Base-by-base conservation (phyloP, 2,888 invertebrate genomes). In the Heliconius sara region DNA sequence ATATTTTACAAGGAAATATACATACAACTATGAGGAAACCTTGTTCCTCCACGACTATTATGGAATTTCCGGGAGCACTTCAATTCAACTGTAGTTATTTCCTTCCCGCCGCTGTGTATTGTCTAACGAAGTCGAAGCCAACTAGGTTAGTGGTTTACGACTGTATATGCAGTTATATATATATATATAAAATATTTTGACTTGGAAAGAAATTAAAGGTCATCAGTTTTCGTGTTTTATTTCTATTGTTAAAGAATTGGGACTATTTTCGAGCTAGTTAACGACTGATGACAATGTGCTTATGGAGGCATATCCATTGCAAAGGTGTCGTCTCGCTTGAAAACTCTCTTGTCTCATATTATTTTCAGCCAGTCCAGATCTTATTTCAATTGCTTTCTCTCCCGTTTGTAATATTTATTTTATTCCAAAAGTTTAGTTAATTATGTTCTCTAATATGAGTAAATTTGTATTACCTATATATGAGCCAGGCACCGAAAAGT, bases 231-330 rank as follows among this genome's bases (percentile, higher is more conserved):
- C 13, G 16, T 76, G 78, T 82, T 81, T 76, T 76, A 57, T 81
- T 73, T 72, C 72, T 72, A 47, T 79, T 76, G 72, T 72, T 22
- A 22, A n/a, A 52, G 27, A 81, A 60, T 74, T 67, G 47, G 43
- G 34, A 60, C n/a, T 77, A 77, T 77, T 82, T 81, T 82, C 85
- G 86, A 84, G 84, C 79, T 84, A 80, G 83, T 85, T 86, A 82
- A 84, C 43, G 43, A 30, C 47, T 68, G 83, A 84, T 83, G 85
- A 91, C 90, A 90, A 90, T 88, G 90, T 88, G 88, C 80, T 86
- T 86, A 89, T 82, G 88, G 85, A 86, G 87, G 88, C 91, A 84
- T 91, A 85, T 84, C 85, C 76, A 80, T 83, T 78, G 85, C 82
- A 85, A 86, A 84, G 80, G 84, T 83, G 84, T 83, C 68, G 80